Evolutionary conservation across 2,888 invertebrate species (phyloP), one percentile per base, ranked within the genome.

Genomic region (Lissocephala sabroskyi): DNA sequence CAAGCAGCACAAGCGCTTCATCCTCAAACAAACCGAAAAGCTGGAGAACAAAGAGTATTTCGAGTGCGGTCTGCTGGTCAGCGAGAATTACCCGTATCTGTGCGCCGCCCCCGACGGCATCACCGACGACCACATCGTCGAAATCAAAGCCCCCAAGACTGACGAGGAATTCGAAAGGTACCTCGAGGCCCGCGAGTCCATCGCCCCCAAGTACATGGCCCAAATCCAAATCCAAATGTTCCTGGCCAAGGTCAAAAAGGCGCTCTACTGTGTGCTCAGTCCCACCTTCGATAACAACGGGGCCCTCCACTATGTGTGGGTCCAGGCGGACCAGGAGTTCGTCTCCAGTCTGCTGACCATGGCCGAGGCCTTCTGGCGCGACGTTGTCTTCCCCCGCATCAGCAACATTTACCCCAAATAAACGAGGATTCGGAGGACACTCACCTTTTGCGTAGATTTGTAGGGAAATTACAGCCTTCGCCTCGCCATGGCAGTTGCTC

Each of bases 371-470:
- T 84, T 82, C 43, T 84, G 82, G 79, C 81, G 78, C 33, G 81
- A 81, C 41, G 62, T 80, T 1, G 84, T 82, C 1, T 84, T 79
- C 42, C 83, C 84, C 1, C 74, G 76, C 7, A 68, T 84, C 13
- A 42, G 67, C 2, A 81, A 66, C 57, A 83, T 80, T 16, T 84
- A 83, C 54, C 66, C 77, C 16, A 56, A 63, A 44, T 59, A 48
- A 54, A 32, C 1, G 39, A 43, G 48, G 59, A 39, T 51, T 41
- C 26, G 44, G 41, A 18, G 33, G 37, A 26, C 59, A 76, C 84
- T 81, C 82, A 93, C 93, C 94, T 89, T 90, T 92, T 60, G 91
- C 92, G 84, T 90, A 89, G 76, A 95, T 93, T 86, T 95, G 95
- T 46, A 95, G 85, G 0, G 95, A 95, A 76, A 95, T 93, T 80